Conservation (phyloP, 2,113 vertebrate genomes). For the Lagopus muta region DNA sequence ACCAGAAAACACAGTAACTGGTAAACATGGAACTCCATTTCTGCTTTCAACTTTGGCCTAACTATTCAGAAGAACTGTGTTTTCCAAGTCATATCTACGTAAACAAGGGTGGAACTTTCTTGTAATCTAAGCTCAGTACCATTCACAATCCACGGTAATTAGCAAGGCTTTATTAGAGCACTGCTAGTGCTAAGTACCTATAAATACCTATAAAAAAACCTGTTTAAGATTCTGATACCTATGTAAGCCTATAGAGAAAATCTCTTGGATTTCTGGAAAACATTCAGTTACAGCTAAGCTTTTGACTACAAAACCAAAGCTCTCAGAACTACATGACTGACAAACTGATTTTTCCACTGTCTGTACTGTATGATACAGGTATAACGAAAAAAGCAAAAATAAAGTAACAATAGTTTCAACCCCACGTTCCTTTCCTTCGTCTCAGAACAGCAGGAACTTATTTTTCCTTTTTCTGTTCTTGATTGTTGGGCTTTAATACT, state of each 20-base stretch:
- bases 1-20: not conserved
- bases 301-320: not conserved
- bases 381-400: not conserved
- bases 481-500: not conserved
- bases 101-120: not conserved
- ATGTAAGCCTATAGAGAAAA: not conserved
- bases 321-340: not conserved
- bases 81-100: not conserved
- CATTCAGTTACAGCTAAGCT: not conserved
- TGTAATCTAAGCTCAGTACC: not conserved
- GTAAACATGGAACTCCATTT: not conserved
- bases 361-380: not conserved
- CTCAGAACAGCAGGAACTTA: not conserved
- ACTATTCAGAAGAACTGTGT: not conserved
- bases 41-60: not conserved
- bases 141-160: not conserved
- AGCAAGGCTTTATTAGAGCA: not conserved
- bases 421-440: not conserved
- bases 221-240: not conserved
- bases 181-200: too few relatives aligned
- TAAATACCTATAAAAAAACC: not conserved
- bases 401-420: not conserved
- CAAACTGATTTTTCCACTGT: not conserved
- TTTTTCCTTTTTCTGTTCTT: not conserved
- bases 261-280: not conserved